Conservation (phyloP, 2,888 invertebrate species). For the Drepana falcataria region DNA sequence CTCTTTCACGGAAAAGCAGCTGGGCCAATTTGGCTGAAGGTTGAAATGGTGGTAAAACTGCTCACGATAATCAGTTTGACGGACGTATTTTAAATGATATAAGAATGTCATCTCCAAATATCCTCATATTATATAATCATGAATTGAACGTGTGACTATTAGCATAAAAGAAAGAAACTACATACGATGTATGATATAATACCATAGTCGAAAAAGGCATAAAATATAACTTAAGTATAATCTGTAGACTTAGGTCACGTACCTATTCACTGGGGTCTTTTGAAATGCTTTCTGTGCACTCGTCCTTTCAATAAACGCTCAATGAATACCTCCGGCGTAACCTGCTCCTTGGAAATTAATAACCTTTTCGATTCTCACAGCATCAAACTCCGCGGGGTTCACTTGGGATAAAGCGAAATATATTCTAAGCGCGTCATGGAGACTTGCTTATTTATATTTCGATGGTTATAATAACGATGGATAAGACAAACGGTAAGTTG, state of each 20-base stretch:
- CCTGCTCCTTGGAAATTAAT: conserved; percentile 48
- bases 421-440: background rate
- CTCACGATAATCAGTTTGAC: too few relatives aligned
- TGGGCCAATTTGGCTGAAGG: too few relatives aligned
- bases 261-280: conserved; percentile 42
- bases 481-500: too few relatives aligned
- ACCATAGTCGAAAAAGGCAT: conserved; percentile 15
- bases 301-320: conserved; percentile 59
- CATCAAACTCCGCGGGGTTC: background rate
- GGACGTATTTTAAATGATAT: too few relatives aligned
- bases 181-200: too few relatives aligned
- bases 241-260: conserved; percentile 28
- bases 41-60: too few relatives aligned
- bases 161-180: too few relatives aligned
- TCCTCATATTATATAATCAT: too few relatives aligned
- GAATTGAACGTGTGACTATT: too few relatives aligned
- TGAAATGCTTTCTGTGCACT: conserved; percentile 45
- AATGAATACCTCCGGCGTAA: conserved; percentile 44
- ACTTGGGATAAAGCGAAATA: background rate
- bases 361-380: conserved; percentile 26
- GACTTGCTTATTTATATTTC: background rate
- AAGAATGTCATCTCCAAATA: too few relatives aligned
- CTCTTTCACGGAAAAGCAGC: too few relatives aligned
- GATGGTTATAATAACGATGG: too few relatives aligned
- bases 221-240: conserved; percentile 24